Evolutionary conservation across 2,888 invertebrate species (phyloP), one percentile per base, ranked within the genome.

Genomic region (Tanytarsus gracilentus): DNA sequence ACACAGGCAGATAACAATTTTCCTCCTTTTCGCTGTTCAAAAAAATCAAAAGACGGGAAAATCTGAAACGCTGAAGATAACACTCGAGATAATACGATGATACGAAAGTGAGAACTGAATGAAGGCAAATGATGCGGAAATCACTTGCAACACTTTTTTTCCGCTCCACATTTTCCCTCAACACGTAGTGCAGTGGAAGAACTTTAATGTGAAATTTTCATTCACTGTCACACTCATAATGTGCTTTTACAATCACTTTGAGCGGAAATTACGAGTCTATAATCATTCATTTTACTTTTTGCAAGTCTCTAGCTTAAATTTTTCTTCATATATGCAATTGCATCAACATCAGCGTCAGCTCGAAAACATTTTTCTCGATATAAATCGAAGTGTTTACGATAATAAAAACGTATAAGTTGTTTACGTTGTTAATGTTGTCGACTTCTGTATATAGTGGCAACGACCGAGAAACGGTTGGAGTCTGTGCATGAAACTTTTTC

Each of bases 381-480:
- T 44, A 44, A 23, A 44, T 44, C 23, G 44, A 44, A 44, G 44
- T 44, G 44, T 44, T 44, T 44, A 44, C 23, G 44, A 44, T 44
- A 44, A 44, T 44, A 44, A 44, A 44, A 44, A 44, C 23, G 44
- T 44, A 44, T 44, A 23, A 23, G 11, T 11, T 7, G 6, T 23
- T 4, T 11, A 23, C 14, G 4, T 11, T 3, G 18, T 44, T 44
- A 23, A 44, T 44, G 44, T 18, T 44, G 44, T 44, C 44, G 44
- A 44, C n/a, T n/a, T n/a, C n/a, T n/a, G n/a, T n/a, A n/a, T n/a
- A n/a, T n/a, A n/a, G n/a, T n/a, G n/a, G n/a, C n/a, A n/a, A n/a
- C n/a, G n/a, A n/a, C 36, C 36, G 36, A 36, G 36, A 36, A 14
- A 36, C 16, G 33, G 3, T n/a, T 33, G 33, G 14, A 30, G 9